Conservation (phyloP, 1,140 invertebrate genomes). For the Hyles euphorbiae region DNA sequence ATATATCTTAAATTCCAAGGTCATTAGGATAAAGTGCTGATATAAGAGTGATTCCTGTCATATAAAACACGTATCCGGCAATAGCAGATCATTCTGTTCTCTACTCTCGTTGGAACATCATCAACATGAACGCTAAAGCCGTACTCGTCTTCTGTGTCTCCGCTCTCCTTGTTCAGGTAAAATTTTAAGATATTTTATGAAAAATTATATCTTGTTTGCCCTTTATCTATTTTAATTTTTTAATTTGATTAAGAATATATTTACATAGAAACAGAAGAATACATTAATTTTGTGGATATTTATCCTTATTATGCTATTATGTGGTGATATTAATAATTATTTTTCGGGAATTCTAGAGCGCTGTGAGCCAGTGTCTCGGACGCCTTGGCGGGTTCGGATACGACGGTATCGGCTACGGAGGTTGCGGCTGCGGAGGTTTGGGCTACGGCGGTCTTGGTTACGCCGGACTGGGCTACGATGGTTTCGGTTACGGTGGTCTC, state of each 20-base stretch:
- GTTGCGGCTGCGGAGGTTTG: neutral
- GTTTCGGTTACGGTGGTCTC: conserved; percentile 7
- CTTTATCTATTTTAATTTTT: too few species aligned
- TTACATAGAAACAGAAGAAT: neutral
- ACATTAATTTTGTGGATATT: neutral
- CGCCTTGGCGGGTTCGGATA: neutral
- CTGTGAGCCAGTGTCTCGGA: neutral
- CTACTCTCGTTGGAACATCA: neutral
- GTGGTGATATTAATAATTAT: too few species aligned
- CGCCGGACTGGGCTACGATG: conserved; percentile 3
- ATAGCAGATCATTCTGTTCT: too few species aligned
- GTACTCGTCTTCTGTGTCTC: conserved; percentile 1
- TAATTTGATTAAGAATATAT: too few species aligned
- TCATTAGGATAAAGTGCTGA: too few species aligned
- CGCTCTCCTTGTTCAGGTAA: conserved; percentile 8
- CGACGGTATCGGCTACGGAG: neutral
- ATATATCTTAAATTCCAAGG: too few species aligned
- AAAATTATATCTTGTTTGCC: too few species aligned
- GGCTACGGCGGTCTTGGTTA: neutral
- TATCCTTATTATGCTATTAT: neutral
- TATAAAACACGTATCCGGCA: too few species aligned
- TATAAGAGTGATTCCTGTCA: too few species aligned
- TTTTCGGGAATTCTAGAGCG: neutral
- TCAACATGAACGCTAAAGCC: conserved; percentile 10
- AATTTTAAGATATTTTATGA: neutral